These are phyloP conservation scores for Chaenocephalus aceratus DNA, from an alignment of 2,113 vertebrate genomes.

Conservation along the genomic window DNA sequence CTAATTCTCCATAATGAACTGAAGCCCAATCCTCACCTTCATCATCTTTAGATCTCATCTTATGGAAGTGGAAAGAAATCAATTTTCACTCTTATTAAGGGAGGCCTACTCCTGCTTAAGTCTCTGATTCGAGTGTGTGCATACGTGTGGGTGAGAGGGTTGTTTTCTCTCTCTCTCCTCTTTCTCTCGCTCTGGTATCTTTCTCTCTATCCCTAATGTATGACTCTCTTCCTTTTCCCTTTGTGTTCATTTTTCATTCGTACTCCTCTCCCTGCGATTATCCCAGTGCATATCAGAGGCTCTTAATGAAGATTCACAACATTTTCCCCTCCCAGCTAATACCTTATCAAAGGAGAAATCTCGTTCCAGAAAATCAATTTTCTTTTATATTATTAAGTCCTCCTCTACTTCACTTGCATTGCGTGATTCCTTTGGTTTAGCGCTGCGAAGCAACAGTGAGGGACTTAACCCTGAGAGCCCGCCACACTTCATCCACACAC, in stretches of 20 bases:
- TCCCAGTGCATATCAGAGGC: constrained; percentile 84
- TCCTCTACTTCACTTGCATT: constrained; percentile 81
- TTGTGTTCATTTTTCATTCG: constrained; percentile 83
- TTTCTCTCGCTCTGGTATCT: constrained; percentile 56
- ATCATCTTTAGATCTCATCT: constrained; percentile 82
- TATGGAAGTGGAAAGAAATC: constrained; percentile 82
- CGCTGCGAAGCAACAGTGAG: constrained; percentile 69
- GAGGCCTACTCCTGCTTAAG: constrained; percentile 77
- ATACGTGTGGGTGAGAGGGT: constrained; percentile 45
- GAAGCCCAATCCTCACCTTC: constrained; percentile 73
- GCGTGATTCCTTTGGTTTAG: constrained; percentile 76
- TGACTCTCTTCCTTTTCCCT: constrained; percentile 65
- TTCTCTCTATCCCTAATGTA: constrained; percentile 71
- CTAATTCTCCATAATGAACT: constrained; percentile 81
- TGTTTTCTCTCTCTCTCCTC: constrained; percentile 40
- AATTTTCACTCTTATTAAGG: constrained; percentile 83
- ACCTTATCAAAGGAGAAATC: constrained; percentile 88
- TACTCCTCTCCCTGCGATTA: constrained; percentile 76
- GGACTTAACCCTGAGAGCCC: constrained; percentile 79
- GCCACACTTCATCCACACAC: constrained; percentile 62
- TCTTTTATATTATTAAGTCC: constrained; percentile 88
- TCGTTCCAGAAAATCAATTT: constrained; percentile 89
- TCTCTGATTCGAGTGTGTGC: constrained; percentile 70
- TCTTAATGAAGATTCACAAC: constrained; percentile 89
- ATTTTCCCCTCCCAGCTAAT: constrained; percentile 86